A percentile compares a stretch with the other conserved stretches of the same genome.
phyloP scores from a whole-genome alignment of 2,888 invertebrate species.

The Mesopsocus fuscifrons region DNA sequence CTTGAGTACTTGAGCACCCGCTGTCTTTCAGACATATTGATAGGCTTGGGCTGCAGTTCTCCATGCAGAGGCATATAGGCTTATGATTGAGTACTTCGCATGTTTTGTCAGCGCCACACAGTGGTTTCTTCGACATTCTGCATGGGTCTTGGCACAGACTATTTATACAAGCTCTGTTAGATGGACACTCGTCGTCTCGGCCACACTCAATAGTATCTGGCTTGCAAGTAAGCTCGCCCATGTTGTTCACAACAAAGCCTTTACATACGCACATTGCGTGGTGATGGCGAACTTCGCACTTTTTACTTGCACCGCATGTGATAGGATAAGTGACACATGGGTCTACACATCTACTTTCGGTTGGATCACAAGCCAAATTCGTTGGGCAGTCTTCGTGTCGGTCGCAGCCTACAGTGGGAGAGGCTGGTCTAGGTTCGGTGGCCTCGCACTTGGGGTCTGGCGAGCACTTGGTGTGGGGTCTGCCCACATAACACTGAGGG shows the following conservation, averaged over 20 bases:
- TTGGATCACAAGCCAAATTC: conserved; percentile 46
- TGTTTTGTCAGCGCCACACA: conserved; percentile 64
- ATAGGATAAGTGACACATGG: conserved; percentile 51
- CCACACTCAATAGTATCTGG: conserved; percentile 64
- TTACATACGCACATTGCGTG: conserved; percentile 75
- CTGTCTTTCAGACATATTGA: conserved; percentile 79
- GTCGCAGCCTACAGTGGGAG: conserved; percentile 38
- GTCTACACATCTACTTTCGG: conserved; percentile 38
- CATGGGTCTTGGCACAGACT: conserved; percentile 78
- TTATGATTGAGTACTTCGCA: conserved; percentile 79
- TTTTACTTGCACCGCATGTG: conserved; percentile 62
- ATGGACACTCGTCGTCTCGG: conserved; percentile 64
- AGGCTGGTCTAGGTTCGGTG: conserved; percentile 33
- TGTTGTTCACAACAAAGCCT: conserved; percentile 73
- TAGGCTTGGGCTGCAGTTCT: conserved; percentile 67
- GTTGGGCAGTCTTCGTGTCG: conserved; percentile 52
- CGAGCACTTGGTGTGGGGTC: conserved; percentile 57
- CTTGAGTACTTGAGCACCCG: conserved; percentile 68
- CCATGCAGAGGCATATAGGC: conserved; percentile 68
- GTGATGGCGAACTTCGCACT: conserved; percentile 74
- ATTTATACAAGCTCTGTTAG: conserved; percentile 66
- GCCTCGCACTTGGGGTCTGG: conserved; percentile 60
- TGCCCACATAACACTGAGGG: conserved; percentile 70
- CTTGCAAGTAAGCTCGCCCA: conserved; percentile 71
- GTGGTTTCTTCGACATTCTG: conserved; percentile 32